Percentiles rank a stretch among this genome's conserved stretches.
Conservation (phyloP, 2,797 vertebrate species). For the Telmatherina bonti region DNA sequence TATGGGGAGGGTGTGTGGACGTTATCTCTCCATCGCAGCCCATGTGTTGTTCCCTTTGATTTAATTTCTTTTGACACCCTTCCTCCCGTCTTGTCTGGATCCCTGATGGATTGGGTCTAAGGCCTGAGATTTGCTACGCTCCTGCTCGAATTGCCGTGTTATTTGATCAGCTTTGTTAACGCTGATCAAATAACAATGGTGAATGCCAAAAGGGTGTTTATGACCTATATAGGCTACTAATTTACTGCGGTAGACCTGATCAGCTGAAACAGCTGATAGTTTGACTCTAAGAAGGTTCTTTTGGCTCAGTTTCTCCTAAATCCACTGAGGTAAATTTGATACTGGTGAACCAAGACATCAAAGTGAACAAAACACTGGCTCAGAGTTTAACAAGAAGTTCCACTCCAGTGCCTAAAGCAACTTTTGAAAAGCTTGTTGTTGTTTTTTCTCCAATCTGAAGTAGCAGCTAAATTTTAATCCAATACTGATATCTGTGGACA, state of each 20-base stretch:
- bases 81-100: slow-evolving; percentile 54
- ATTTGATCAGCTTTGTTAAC: slow-evolving; percentile 73
- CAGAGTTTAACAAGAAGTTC: slow-evolving; percentile 49
- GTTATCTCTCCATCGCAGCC: slow-evolving; percentile 67
- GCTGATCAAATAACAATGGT: slow-evolving; percentile 61
- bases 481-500: slow-evolving; percentile 29
- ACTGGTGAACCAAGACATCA: slow-evolving; percentile 52
- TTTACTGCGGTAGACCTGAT: slow-evolving; percentile 50
- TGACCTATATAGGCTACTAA: slow-evolving; percentile 58
- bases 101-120: slow-evolving; percentile 64
- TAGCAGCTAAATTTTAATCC: slow-evolving; percentile 30
- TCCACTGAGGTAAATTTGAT: slow-evolving; percentile 27
- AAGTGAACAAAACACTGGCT: slow-evolving; percentile 44
- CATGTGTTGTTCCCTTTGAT: slow-evolving; percentile 70
- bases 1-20: slow-evolving; percentile 39
- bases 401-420: slow-evolving; percentile 34
- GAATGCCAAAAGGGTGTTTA: slow-evolving; percentile 54
- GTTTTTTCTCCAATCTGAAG: slow-evolving; percentile 17
- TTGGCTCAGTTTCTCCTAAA: slow-evolving; percentile 44
- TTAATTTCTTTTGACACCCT: slow-evolving; percentile 69
- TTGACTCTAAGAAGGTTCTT: slow-evolving; percentile 31
- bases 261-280: slow-evolving; percentile 39
- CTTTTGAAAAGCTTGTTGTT: slow-evolving; percentile 35
- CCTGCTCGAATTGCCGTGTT: slow-evolving; percentile 38
- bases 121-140: slow-evolving; percentile 54